Evolutionary conservation across 1,140 invertebrate genomes (phyloP).

Genomic region (Pomacea maculata): DNA sequence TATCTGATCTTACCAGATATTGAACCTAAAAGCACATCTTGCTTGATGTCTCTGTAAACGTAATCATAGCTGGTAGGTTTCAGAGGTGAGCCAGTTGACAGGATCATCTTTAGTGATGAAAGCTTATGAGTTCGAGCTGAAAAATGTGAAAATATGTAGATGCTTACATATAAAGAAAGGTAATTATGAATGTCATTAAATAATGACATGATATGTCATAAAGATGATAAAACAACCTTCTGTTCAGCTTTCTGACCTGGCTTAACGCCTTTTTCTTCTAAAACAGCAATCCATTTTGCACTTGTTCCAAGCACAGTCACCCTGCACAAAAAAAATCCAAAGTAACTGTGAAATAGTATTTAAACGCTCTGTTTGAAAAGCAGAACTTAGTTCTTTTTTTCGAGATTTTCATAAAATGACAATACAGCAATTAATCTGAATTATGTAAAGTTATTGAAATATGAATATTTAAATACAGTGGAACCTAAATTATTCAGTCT

Average conservation of each 20-base stretch:
- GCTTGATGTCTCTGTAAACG: constrained; percentile 71
- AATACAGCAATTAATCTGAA: background rate
- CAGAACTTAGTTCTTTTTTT: too few relatives aligned
- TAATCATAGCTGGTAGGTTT: constrained; percentile 70
- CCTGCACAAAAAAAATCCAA: constrained; percentile 47
- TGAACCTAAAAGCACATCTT: constrained; percentile 70
- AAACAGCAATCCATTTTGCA: constrained; percentile 71
- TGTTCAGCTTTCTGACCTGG: constrained; percentile 52
- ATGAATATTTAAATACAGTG: too few relatives aligned
- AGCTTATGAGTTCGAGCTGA: constrained; percentile 66
- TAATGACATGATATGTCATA: too few relatives aligned
- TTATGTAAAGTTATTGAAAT: too few relatives aligned
- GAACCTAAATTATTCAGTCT: too few relatives aligned
- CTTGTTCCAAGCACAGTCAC: constrained; percentile 72
- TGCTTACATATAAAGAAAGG: background rate
- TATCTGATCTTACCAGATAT: constrained; percentile 65
- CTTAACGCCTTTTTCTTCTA: constrained; percentile 65
- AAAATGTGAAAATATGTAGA: constrained; percentile 8
- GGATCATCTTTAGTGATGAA: constrained; percentile 66
- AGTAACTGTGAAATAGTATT: background rate
- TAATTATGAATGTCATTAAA: too few relatives aligned
- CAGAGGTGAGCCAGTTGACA: constrained; percentile 73
- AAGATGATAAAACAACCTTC: background rate
- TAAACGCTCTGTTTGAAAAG: background rate
- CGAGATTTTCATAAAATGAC: background rate